These are phyloP conservation scores for Nemotelus nigrinus DNA, from an alignment of 2,888 invertebrate species.

Conservation along the genomic window DNA sequence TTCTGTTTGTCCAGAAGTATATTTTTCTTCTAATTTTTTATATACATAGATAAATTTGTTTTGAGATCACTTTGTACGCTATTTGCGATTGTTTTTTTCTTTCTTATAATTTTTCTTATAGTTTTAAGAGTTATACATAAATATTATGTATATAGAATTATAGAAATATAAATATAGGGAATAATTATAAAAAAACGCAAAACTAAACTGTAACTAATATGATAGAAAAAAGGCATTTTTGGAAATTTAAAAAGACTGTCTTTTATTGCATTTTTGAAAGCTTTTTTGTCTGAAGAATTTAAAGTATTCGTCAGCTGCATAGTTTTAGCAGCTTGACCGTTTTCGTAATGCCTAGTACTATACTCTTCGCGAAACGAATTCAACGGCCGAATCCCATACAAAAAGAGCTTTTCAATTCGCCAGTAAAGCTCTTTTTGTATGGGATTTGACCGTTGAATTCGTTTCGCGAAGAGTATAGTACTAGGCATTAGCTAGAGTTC, in stretches of 20 bases:
- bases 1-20: too few species aligned
- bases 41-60: constrained; percentile 19
- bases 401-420: too few species aligned
- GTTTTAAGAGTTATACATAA: constrained; percentile 39
- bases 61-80: constrained; percentile 32
- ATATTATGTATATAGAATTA: constrained; percentile 39
- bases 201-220: constrained; percentile 28
- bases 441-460: too few species aligned
- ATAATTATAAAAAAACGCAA: neutral
- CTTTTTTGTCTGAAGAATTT: neutral
- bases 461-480: too few species aligned
- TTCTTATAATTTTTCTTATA: constrained; percentile 24
- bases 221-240: constrained; percentile 37
- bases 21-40: neutral
- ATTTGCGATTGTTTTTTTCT: constrained; percentile 21
- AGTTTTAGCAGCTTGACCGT: too few species aligned
- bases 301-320: too few species aligned
- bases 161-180: constrained; percentile 37
- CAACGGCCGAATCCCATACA: too few species aligned
- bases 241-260: constrained; percentile 18
- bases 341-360: too few species aligned
- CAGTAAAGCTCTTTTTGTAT: too few species aligned
- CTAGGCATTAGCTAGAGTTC: too few species aligned
- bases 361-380: too few species aligned
- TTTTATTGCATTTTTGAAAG: neutral